Conservation (phyloP, 2,113 vertebrate genomes). For the Caloenas nicobarica region DNA sequence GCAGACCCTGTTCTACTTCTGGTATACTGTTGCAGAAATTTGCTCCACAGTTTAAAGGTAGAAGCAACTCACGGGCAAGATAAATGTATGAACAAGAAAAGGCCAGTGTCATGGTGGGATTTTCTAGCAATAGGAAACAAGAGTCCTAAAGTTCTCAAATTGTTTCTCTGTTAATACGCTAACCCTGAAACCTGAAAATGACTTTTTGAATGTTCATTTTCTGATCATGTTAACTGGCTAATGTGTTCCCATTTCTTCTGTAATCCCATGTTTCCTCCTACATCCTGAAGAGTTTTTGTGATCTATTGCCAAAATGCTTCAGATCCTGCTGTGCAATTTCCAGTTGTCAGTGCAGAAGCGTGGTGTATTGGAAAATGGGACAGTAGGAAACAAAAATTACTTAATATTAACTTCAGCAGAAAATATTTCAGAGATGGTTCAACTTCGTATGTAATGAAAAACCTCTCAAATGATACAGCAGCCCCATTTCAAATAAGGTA, state of each 20-base stretch:
- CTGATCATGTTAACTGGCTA: slow-evolving; percentile 33
- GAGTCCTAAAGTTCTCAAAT: neutral
- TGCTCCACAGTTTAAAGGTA: neutral
- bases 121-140: neutral
- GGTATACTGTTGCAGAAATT: neutral
- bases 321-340: slow-evolving; percentile 9
- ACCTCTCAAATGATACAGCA: neutral
- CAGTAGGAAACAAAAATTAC: neutral
- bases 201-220: slow-evolving; percentile 10
- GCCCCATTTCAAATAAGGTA: neutral
- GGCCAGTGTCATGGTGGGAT: neutral
- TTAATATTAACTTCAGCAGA: neutral
- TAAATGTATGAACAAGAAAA: fast-evolving
- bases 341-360: slow-evolving; percentile 23
- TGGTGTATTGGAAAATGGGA: slow-evolving; percentile 18
- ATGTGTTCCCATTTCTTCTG: slow-evolving; percentile 1
- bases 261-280: slow-evolving; percentile 43
- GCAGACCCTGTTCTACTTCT: neutral
- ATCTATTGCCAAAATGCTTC: slow-evolving; percentile 40
- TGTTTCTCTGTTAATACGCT: neutral
- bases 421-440: neutral
- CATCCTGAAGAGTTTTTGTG: slow-evolving; percentile 24
- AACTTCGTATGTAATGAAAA: neutral
- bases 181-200: neutral
- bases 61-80: neutral